Evolutionary conservation across 2,888 invertebrate genomes (phyloP).

Genomic region (Metalampra italica): DNA sequence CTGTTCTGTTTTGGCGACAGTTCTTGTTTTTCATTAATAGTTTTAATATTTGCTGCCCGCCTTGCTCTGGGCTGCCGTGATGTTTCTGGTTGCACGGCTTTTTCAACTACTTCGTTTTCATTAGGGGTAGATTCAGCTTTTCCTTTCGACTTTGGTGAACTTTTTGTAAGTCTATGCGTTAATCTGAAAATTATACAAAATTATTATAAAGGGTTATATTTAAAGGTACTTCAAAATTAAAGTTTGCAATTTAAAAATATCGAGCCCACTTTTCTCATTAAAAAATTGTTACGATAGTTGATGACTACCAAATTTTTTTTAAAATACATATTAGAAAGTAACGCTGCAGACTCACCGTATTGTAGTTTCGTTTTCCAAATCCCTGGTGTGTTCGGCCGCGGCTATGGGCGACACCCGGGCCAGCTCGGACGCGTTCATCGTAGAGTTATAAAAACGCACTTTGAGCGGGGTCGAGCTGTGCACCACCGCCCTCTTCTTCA

Average conservation of each 20-base stretch:
- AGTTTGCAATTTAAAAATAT: no score
- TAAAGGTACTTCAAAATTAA: no score
- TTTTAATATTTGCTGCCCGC: not conserved
- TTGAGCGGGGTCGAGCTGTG: conserved; percentile 64
- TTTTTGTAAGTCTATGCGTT: not conserved
- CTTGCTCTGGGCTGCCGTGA: not conserved
- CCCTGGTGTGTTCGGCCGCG: conserved; percentile 10
- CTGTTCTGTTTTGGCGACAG: conserved; percentile 1
- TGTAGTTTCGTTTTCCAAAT: not conserved
- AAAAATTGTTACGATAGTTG: no score
- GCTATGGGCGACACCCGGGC: conserved; percentile 57
- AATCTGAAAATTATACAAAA: conserved; percentile 14
- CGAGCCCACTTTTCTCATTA: no score
- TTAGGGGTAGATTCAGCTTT: not conserved
- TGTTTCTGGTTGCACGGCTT: not conserved
- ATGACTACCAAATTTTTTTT: no score
- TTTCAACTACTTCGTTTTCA: not conserved
- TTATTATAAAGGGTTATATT: no score
- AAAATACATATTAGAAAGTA: no score
- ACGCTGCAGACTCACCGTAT: not conserved
- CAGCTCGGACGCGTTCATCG: conserved; percentile 36
- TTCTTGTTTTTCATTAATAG: not conserved
- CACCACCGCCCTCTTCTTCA: conserved; percentile 49
- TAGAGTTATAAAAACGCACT: conserved; percentile 22
- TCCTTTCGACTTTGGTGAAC: not conserved